Evolutionary conservation across 2,888 invertebrate species (phyloP), one percentile per base, ranked within the genome.

Genomic region (Altica lythri): DNA sequence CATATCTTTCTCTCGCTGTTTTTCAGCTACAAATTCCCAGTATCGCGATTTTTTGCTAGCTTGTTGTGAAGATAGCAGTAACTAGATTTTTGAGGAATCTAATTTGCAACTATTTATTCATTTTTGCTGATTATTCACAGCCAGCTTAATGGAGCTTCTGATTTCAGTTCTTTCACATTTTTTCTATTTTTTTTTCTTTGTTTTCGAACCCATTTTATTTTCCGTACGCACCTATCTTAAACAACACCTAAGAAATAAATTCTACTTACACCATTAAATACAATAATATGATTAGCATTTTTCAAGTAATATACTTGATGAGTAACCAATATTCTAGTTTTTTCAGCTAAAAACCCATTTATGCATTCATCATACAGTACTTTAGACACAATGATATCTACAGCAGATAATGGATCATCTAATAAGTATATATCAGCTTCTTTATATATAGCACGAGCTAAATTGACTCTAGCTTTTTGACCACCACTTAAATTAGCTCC

Each of bases 391-490:
- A 89, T 88, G 0, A 88, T 82, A 77, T 95, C 94, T 4, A 94
- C 93, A 0, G 94, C 93, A 59, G 91, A 88, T 13, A 94, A 78
- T 0, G 94, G 93, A 77, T 94, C 94, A 73, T 95, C 94, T 42
- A 95, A 77, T 9, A 94, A 76, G 70, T 92, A 94, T 58, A 94
- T 86, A 59, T 92, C 90, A 0, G 90, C 86, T 50, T 90, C 84
- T 32, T 86, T 85, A 75, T 92, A 93, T 1, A 92, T 84, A 0
- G 92, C 87, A 59, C 94, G 83, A 0, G 91, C 92, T 34, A 95
- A 80, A 45, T 90, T 90, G 44, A 95, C 88, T 61, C 95, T 83
- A 0, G 94, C 93, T 60, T 89, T 86, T 72, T 94, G 94, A 1
- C 93, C 90, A 70, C 84, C 89, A 69, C 86, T 86, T 17, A 90